Evolutionary conservation across 1,140 invertebrate genomes (phyloP), one percentile per base, ranked within the genome.

Genomic region (Eumaeus atala): DNA sequence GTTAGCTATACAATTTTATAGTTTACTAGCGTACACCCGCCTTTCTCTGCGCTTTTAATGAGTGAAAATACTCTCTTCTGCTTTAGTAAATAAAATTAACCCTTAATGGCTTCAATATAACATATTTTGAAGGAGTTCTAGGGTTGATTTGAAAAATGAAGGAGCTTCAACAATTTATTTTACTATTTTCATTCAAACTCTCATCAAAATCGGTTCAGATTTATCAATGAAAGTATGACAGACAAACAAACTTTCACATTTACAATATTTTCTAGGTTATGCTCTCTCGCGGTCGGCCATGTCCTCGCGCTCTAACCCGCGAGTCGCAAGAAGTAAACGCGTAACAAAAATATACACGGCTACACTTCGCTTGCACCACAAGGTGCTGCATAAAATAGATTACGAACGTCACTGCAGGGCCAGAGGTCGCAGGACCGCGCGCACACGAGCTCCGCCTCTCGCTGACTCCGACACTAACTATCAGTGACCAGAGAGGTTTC

Each of bases 361-460:
- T 79, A 78, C 59, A 40, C 53, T 61, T 40, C 56, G 42, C 51
- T 50, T 51, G 38, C 11, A 54, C 44, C 54, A 58, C 55, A 49
- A 42, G 62, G 61, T 61, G 69, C 54, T 72, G 59, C 67, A 74
- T 72, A 74, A 74, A 78, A 61, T 70, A 72, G 66, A 81, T 69
- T 75, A 78, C 67, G 78, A 76, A 77, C 71, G 67, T 75, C 61
- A 61, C 59, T 62, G 58, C 74, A 59, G n/a, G n/a, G n/a, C n/a
- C n/a, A n/a, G 75, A 84, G 74, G 77, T 77, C 82, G 78, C 82
- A 84, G 78, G n/a, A 84, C 48, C 64, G 72, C 76, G 80, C 78
- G 76, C 80, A 76, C 72, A 17, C 9, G 11, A 9, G 48, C 28
- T 18, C 40, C 40, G 40, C 17, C 40, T 42, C 12, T 42, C 40